Base-by-base conservation (phyloP, 2,113 vertebrate species). In the Callipepla squamata region DNA sequence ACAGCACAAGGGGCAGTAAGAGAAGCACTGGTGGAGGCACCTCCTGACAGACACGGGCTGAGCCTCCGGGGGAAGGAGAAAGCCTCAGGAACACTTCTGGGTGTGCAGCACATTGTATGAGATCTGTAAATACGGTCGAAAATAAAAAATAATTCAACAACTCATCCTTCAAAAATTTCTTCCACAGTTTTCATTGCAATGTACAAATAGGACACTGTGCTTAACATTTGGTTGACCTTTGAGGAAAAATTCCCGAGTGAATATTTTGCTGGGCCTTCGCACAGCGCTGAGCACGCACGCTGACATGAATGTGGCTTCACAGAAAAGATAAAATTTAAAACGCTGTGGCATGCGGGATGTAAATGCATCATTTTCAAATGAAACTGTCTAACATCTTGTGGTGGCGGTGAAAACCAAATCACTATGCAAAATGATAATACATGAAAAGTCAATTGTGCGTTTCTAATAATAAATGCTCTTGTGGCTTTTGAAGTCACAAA, bases 401-500 rank as follows among this genome's bases (percentile, higher is more conserved):
- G 82, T 95, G 79, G 91, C 92, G 87, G 75, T 78, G 87, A 86
- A 95, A 96, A 53, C 20, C 95, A 94, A 96, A 96, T 80, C 93
- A 91, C 81, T 85, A 85, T 40, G 79, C 91, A 93, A 93, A 96
- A 93, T 63, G 92, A 92, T 95, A 95, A 91, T 90, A 92, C 57
- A 95, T 94, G 91, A 91, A 90, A 96, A 96, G 96, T 96, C 95
- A 96, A 95, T 93, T 95, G 89, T 96, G 81, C 57, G 69, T 90
- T 96, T 94, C 95, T 96, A 95, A 95, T 96, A 96, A 96, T 94
- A 96, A 96, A 96, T 93, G 95, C 74, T 96, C 95, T 96, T 96
- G 86, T 92, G 77, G 92, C 88, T 96, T 96, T 94, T 95, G 95
- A 96, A 96, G 94, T 95, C 89, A 95, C 69, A 95, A 90, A 96